These are phyloP conservation scores for Exocentrus adspersus DNA, from an alignment of 2,888 invertebrate species.

Conservation along the genomic window DNA sequence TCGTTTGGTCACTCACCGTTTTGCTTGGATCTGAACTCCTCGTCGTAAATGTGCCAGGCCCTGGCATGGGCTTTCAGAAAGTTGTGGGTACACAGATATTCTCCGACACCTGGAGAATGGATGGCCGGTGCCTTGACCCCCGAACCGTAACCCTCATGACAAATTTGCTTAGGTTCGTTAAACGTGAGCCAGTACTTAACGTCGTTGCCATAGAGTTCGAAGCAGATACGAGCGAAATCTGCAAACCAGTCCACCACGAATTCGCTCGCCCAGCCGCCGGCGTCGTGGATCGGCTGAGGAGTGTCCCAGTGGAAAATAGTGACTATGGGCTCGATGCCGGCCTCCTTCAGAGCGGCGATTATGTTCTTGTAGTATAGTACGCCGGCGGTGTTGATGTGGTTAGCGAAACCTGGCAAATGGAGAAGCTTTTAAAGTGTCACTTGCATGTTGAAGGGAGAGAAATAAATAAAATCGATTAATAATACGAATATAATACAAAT, in stretches of 20 bases:
- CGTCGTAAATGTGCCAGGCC: slow-evolving; percentile 71
- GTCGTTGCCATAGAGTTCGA: slow-evolving; percentile 57
- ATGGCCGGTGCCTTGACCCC: slow-evolving; percentile 56
- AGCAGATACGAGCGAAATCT: slow-evolving; percentile 68
- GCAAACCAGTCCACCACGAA: slow-evolving; percentile 68
- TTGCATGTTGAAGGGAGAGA: background rate
- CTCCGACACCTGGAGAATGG: slow-evolving; percentile 63
- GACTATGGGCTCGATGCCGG: slow-evolving; percentile 68
- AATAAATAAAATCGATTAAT: no score
- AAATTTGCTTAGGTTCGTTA: slow-evolving; percentile 63
- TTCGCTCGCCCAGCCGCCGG: slow-evolving; percentile 73
- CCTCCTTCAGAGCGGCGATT: slow-evolving; percentile 67
- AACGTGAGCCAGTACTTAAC: slow-evolving; percentile 67
- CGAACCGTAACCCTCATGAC: slow-evolving; percentile 44
- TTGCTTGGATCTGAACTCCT: slow-evolving; percentile 63
- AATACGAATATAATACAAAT: no score
- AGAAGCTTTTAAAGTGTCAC: no score
- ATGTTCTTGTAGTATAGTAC: slow-evolving; percentile 69
- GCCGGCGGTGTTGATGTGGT: slow-evolving; percentile 71
- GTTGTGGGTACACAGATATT: slow-evolving; percentile 73
- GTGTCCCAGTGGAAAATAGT: slow-evolving; percentile 68
- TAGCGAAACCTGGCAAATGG: slow-evolving; percentile 10
- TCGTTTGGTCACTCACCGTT: slow-evolving; percentile 35
- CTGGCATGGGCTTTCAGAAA: slow-evolving; percentile 73
- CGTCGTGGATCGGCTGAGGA: slow-evolving; percentile 55